Evolutionary conservation across 1,140 invertebrate species (phyloP), one percentile per base, ranked within the genome.

Genomic region (Tetragonula clypearis): DNA sequence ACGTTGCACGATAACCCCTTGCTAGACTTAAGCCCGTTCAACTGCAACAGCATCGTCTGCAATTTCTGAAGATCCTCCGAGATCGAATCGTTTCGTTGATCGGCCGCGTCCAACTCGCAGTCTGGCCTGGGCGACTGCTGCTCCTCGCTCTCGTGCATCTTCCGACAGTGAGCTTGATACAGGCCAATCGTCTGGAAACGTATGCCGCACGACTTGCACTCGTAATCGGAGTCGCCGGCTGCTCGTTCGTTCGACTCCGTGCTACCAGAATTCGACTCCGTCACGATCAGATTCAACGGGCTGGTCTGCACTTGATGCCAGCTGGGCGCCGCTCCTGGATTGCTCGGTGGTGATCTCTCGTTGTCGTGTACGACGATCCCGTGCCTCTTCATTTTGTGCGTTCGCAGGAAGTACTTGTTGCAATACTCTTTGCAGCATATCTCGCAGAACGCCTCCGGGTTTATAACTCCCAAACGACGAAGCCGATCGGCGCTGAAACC

Each of bases 401-500:
- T 98, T 56, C 98, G 96, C 30, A 99, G 94, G 92, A 99, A 99
- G 92, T 99, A 99, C 92, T 99, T 98, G 93, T 99, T 99, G 94
- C 98, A 98, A 93, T 99, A 98, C 95, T 99, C 98, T 93, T 99
- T 99, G 92, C 98, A 98, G 93, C 98, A 99, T 72, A 99, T 96
- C 92, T 99, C 98, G 94, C 98, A 99, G 93, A 98, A 99, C 21
- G 98, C 97, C 90, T 98, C 98, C 4, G 97, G 96, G 93, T 98
- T 98, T 86, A 98, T 96, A 1, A 98, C 97, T 17, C 98, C 98
- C 55, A 98, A 94, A 82, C 97, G 96, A 6, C 96, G 95, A 19
- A 98, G 94, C 35, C 96, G 96, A 74, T 98, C 97, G 2, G 94
- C 94, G 90, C 96, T 96, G 90, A 97, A 96, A 87, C 97, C 96